Evolutionary conservation across 2,797 vertebrate species (phyloP), one percentile per base, ranked within the genome.

Genomic region (Sebastes elongatus): DNA sequence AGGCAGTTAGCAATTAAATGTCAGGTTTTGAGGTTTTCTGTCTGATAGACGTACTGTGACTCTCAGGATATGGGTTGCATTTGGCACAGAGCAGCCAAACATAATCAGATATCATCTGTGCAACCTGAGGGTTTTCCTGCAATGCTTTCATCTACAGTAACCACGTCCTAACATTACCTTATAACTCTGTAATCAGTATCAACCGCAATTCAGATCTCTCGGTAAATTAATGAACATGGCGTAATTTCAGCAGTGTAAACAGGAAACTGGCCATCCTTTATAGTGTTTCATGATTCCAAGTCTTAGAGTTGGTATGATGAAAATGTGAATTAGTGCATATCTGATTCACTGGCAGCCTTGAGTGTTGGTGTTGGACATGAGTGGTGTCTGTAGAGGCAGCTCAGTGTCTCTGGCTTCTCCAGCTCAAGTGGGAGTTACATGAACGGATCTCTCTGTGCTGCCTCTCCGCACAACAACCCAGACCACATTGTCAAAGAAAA

Each of bases 401-500:
- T 81, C 46, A 52, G 42, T 78, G 77, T 90, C 82, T 89, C 82
- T 74, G 77, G 65, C 77, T 71, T 85, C 72, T 81, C 52, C 32
- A 53, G 76, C 74, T 74, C 22, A 25, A 79, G 92, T 93, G 88
- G 88, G 88, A 87, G 89, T 83, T 70, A 67, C 71, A 93, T 85
- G 81, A 90, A 88, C 71, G 91, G 78, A 85, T 80, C 52, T 84
- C 73, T 71, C 70, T 86, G 83, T 90, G 78, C 80, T 10, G 66
- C 78, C 86, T 83, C 71, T 78, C 70, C 52, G 10, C 74, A 71
- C 75, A 83, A 76, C 80, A 91, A 90, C 68, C 76, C 89, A 80
- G 77, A 92, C 87, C 85, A 69, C 91, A 84, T 52, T 89, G 85
- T 89, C 78, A 78, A 88, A 88, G 88, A 81, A 81, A 71, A 52